These are phyloP conservation scores for Cyclura pinguis DNA, from an alignment of 2,797 vertebrate species.

Conservation along the genomic window DNA sequence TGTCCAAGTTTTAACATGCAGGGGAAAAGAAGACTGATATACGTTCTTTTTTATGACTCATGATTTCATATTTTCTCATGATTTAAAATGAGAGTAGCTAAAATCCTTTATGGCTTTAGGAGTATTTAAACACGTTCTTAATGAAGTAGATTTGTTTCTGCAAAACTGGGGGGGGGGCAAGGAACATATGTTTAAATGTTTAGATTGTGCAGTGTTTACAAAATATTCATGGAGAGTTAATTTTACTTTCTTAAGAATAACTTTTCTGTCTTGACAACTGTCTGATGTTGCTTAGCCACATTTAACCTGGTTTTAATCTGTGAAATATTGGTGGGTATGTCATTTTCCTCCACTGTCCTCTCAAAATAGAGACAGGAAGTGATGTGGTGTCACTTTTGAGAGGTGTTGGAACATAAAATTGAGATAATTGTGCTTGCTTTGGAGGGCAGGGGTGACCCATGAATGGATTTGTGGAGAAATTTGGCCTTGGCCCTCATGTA, in stretches of 20 bases:
- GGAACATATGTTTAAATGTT: background rate
- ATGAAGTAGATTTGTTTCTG: constrained; percentile 7
- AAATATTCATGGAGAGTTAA: background rate
- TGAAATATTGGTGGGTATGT: background rate
- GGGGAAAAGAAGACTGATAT: background rate
- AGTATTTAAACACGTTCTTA: background rate
- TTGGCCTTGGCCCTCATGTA: no score
- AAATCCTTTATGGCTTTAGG: background rate
- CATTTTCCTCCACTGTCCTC: no score
- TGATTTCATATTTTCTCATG: background rate
- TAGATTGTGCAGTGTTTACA: background rate
- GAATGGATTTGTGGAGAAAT: no score
- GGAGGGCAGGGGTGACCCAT: no score
- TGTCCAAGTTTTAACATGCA: background rate
- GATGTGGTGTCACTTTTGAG: no score
- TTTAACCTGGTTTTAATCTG: no score
- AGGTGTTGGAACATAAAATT: no score
- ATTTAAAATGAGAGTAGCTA: background rate
- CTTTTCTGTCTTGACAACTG: no score
- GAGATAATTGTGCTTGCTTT: no score
- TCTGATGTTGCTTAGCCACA: no score
- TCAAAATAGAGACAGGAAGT: no score
- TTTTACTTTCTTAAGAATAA: constrained; percentile 13
- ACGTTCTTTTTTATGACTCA: background rate
- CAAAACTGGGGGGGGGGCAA: background rate